Evolutionary conservation across 2,888 invertebrate genomes (phyloP).

Genomic region (Andrena bucephala): DNA sequence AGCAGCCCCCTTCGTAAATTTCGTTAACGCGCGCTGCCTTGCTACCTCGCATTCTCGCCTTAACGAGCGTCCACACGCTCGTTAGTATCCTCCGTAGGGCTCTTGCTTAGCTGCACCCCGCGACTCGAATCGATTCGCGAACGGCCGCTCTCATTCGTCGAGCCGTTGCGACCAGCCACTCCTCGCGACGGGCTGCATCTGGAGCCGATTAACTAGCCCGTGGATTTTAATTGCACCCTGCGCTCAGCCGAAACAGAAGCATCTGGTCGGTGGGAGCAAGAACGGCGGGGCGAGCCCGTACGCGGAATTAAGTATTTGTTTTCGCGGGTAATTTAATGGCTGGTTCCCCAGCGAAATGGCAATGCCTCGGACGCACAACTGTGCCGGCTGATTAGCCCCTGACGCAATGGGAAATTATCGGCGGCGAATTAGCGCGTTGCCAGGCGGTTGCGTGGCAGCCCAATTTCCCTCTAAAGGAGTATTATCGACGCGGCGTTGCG

Average conservation of each 20-base stretch:
- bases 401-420: constrained; percentile 2
- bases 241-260: constrained; percentile 1
- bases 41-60: constrained; percentile 68
- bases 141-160: constrained; percentile 69
- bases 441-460: not conserved
- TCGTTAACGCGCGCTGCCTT: constrained; percentile 73
- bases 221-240: constrained; percentile 39
- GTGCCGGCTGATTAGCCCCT: not conserved
- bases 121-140: constrained; percentile 69
- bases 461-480: constrained; percentile 8
- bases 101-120: constrained; percentile 58
- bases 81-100: constrained; percentile 66
- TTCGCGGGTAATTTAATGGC: constrained; percentile 23
- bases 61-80: constrained; percentile 76
- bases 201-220: constrained; percentile 2
- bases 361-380: constrained; percentile 3
- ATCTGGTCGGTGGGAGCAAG: not conserved
- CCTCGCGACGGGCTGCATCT: constrained; percentile 11
- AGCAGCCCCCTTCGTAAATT: constrained; percentile 74
- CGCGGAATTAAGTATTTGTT: constrained; percentile 28
- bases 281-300: constrained; percentile 1
- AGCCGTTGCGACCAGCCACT: constrained; percentile 20
- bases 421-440: not conserved
- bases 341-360: not conserved
- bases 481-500: constrained; percentile 14